Evolutionary conservation across 2,113 vertebrate species (phyloP).

Genomic region (Oncorhynchus mykiss): DNA sequence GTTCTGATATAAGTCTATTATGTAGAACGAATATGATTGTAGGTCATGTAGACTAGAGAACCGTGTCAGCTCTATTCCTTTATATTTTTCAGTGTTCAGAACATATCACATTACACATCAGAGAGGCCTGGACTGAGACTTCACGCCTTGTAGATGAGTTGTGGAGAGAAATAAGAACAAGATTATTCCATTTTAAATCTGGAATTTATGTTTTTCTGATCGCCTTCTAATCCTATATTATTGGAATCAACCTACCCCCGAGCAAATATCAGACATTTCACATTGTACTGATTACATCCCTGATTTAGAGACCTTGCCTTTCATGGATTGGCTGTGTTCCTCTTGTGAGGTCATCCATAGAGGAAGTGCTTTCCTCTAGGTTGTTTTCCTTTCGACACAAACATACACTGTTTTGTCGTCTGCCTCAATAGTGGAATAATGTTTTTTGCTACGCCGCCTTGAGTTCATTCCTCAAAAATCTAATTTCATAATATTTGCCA

Average conservation of each 20-base stretch:
- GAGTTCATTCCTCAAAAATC: neutral
- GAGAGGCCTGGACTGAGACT: too few relatives aligned
- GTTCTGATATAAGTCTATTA: neutral
- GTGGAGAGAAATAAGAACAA: too few relatives aligned
- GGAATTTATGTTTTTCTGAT: too few relatives aligned
- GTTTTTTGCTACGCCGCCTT: neutral
- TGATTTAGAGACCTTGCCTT: too few relatives aligned
- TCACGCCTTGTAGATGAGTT: too few relatives aligned
- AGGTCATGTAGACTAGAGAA: neutral
- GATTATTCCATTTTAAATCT: too few relatives aligned
- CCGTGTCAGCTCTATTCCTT: neutral
- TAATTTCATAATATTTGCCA: neutral
- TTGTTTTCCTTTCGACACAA: neutral
- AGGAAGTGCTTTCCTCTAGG: neutral
- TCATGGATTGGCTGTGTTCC: neutral
- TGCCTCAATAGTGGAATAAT: neutral
- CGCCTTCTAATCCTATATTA: too few relatives aligned
- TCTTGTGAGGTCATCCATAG: neutral
- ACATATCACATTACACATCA: neutral
- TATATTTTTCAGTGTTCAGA: neutral
- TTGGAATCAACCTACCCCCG: too few relatives aligned
- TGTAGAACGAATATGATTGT: neutral
- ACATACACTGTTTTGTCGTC: slow-evolving; percentile 38
- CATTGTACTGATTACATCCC: too few relatives aligned
- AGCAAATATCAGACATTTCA: too few relatives aligned